Evolutionary conservation across 2,797 vertebrate species (phyloP).

Genomic region (Tauraco hartlaubi): DNA sequence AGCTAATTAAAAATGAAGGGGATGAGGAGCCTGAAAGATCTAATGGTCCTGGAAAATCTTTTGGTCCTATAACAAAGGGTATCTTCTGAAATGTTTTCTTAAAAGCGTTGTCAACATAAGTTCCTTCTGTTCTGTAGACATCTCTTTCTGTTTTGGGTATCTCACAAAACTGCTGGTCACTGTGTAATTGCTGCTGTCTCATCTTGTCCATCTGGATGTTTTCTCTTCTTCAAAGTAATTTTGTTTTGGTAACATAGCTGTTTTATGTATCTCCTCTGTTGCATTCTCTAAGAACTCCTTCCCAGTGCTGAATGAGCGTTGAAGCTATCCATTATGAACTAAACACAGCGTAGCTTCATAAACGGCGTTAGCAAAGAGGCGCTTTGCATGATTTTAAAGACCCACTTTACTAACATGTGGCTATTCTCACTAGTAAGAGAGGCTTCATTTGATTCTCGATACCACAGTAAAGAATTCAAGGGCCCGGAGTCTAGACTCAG

Average conservation of each 20-base stretch:
- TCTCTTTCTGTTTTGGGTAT: background rate
- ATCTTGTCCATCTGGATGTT: background rate
- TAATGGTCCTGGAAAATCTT: background rate
- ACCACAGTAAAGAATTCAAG: background rate
- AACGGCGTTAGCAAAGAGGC: background rate
- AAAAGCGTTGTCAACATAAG: background rate
- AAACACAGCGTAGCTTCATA: background rate
- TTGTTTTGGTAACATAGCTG: background rate
- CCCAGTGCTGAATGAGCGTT: background rate
- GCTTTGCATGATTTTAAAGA: constrained; percentile 13
- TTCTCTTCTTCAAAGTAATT: constrained; percentile 1
- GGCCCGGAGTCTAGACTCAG: background rate
- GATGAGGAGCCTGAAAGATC: background rate
- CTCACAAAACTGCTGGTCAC: background rate
- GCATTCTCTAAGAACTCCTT: background rate
- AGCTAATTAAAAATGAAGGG: constrained; percentile 58
- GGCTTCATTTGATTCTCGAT: background rate
- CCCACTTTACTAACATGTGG: background rate
- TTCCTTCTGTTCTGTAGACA: background rate
- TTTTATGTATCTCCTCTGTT: background rate
- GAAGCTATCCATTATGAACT: background rate
- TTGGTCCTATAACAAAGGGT: background rate
- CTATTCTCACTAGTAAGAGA: constrained; percentile 3
- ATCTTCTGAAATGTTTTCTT: constrained; percentile 11
- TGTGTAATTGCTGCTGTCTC: background rate